Base-by-base conservation (phyloP, 2,797 vertebrate species). In the Muraenolepis orangiensis region DNA sequence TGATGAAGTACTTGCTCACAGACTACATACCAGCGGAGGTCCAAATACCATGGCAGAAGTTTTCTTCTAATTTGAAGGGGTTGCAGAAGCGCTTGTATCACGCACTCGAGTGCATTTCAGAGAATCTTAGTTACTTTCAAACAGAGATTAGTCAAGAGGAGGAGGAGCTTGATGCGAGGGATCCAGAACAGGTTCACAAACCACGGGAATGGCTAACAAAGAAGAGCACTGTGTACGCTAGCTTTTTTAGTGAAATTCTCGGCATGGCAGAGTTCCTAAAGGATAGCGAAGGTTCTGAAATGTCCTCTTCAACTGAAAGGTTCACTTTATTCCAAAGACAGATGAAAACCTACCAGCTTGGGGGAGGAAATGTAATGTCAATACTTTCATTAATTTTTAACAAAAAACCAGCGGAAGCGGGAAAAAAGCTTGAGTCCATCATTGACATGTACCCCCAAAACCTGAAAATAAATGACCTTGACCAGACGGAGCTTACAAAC, bases 41-140 rank as follows among this genome's bases (percentile, higher is more conserved):
- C 1, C 72, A 70, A 61, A 84, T 67, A 42, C 1, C 82, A 0
- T 94, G 93, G 93, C 77, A 78, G 64, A 84, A 0, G 0, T 87
- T 93, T 72, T 93, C 94, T 34, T 36, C 71, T 0, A 76, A 72
- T 46, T 78, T 94, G 51, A 93, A 91, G 86, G 86, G 86, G 16
- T 76, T 94, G 69, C 90, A 77, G 0, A 85, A 13, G 0, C 86
- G 90, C 31, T 74, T 93, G 28, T 85, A 81, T 18, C 76, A 90
- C 6, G 87, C 92, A 42, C 83, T 93, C 66, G 92, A 94, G 4
- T 90, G 4, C 90, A 92, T n/a, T 81, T 92, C 92, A 13, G 93
- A 94, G 0, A 90, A 94, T 0, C 79, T 93, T 0, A 90, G 90
- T 79, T 94, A 94, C 0, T 94, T 94, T 83, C 92, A 93, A 79